Conservation (phyloP, 2,113 vertebrate genomes). For the Speoplatyrhinus poulsoni region DNA sequence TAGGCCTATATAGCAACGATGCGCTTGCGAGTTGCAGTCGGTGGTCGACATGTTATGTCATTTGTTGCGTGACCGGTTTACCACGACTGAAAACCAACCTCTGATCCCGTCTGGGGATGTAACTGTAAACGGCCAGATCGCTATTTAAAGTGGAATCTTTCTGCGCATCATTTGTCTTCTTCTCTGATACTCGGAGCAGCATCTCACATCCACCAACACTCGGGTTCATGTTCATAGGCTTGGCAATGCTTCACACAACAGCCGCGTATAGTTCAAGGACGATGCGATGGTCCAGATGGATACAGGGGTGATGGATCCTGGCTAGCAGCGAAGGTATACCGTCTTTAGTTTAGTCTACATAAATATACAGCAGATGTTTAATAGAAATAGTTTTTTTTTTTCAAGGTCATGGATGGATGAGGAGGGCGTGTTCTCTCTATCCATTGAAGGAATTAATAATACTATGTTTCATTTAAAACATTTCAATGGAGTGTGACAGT, state of each 20-base stretch:
- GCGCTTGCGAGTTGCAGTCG: slow-evolving; percentile 4
- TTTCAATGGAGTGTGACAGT: not conserved
- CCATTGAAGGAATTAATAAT: no score
- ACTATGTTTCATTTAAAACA: not conserved
- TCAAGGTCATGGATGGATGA: not conserved
- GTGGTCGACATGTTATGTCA: slow-evolving; percentile 16
- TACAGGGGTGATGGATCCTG: no score
- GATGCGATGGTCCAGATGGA: slow-evolving; percentile 27
- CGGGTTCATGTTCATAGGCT: slow-evolving; percentile 73
- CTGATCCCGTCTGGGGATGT: slow-evolving; percentile 24
- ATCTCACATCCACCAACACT: slow-evolving; percentile 23
- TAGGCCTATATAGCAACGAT: not conserved
- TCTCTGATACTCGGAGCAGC: slow-evolving; percentile 45
- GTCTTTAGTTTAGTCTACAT: slow-evolving; percentile 76
- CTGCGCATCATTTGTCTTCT: slow-evolving; percentile 68
- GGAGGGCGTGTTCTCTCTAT: not conserved
- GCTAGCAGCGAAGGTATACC: not conserved
- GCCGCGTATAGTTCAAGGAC: slow-evolving; percentile 60
- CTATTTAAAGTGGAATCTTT: slow-evolving; percentile 67
- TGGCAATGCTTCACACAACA: slow-evolving; percentile 72
- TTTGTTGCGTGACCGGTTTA: slow-evolving; percentile 13
- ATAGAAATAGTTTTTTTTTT: slow-evolving; percentile 7
- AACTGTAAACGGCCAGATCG: slow-evolving; percentile 51
- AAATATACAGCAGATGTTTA: slow-evolving; percentile 53
- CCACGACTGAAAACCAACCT: slow-evolving; percentile 1